These are phyloP conservation scores for Oikopleura albicans DNA, from an alignment of 23 tunicate species.

Conservation along the genomic window DNA sequence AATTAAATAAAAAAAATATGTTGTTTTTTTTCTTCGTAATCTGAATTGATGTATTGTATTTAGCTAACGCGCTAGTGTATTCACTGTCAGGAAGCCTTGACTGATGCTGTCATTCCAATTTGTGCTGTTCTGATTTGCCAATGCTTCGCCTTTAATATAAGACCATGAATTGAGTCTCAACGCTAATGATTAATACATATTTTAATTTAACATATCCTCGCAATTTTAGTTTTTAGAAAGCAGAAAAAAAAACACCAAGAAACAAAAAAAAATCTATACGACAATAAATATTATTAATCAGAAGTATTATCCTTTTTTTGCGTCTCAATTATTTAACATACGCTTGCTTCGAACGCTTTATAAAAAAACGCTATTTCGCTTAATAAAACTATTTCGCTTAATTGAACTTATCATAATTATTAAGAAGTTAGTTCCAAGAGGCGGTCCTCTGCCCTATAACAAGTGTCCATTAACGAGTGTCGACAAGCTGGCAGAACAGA, in stretches of 20 bases:
- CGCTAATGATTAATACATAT: background rate
- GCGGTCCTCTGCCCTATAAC: slow-evolving; percentile 14
- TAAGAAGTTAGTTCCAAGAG: background rate
- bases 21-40: background rate
- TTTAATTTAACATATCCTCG: too few species aligned
- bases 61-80: background rate
- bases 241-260: too few species aligned
- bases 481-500: slow-evolving; percentile 19
- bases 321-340: too few species aligned
- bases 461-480: slow-evolving; percentile 15
- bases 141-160: background rate
- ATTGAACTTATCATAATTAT: background rate
- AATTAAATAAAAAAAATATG: background rate
- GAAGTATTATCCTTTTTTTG: too few species aligned
- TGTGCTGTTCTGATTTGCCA: slow-evolving; percentile 20
- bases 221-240: too few species aligned
- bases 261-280: too few species aligned
- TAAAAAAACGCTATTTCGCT: background rate
- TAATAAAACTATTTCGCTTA: background rate
- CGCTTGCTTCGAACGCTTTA: too few species aligned
- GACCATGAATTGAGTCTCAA: background rate
- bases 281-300: too few species aligned
- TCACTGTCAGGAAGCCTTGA: slow-evolving; percentile 1
- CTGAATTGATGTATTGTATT: background rate
- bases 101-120: background rate